Evolutionary conservation across 1,140 invertebrate genomes (phyloP), one percentile per base, ranked within the genome.

Genomic region (Bicyclus anynana): DNA sequence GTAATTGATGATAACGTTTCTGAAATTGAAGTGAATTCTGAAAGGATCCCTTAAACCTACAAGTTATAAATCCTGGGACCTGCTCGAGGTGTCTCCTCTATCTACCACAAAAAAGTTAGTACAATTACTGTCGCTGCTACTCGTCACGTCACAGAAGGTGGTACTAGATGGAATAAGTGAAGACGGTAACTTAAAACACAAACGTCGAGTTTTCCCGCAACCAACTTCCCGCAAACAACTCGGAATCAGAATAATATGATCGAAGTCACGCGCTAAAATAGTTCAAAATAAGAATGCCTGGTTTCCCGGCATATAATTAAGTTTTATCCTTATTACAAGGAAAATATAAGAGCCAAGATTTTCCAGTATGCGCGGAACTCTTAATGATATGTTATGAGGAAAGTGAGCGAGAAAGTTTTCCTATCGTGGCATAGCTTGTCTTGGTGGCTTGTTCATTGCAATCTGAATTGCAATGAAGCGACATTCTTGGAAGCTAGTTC

Each of bases 391-490:
- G 59, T 61, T 61, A 61, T 55, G 53, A 55, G 59, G 53, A 55
- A 61, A 72, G 59, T 75, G 69, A 70, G 74, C 71, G 74, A 63
- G 59, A 60, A 77, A 84, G 72, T 82, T 84, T 69, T 65, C 60
- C 49, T 71, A 73, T 70, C 65, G 65, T 59, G 66, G 61, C 69
- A 69, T 77, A 71, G 65, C 71, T 69, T 48, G 67, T 63, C 62
- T 23, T 73, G 10, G 42, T 44, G 17, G 42, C 42, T 20, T 16
- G 74, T 84, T 84, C 82, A 80, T 78, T 69, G 74, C 78, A 84
- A 83, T 84, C 78, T 76, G 71, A 69, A 65, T 73, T 62, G 65
- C 76, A 74, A 77, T 74, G 77, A 75, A 76, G n/a, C 44, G 21
- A 16, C 44, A 47, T 47, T 27, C 21, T 27, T 20, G 44, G 12